Evolutionary conservation across 1,140 invertebrate genomes (phyloP), one percentile per base, ranked within the genome.

Genomic region (Drosophila arizonae): DNA sequence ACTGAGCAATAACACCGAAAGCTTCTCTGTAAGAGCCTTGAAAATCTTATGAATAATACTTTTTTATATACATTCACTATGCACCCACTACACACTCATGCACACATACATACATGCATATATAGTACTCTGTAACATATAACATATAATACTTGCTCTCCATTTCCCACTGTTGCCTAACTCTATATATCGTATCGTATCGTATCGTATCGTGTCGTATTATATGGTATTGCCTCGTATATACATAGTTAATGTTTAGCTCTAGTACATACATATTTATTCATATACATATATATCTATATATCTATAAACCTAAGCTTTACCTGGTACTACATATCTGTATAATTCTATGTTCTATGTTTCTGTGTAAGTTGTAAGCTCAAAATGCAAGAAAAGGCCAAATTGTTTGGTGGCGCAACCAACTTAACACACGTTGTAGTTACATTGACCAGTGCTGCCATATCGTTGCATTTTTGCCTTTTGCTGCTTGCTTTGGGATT

Each of bases 1-100:
- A 45, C 91, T 95, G 61, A 93, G 92, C 60, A 91, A 90, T 48
- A 91, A 95, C 77, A 91, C 93, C 57, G 75, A 79, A 58, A 78
- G 79, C 67, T 95, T 96, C 88, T 92, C 93, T 77, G 93, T 94
- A 92, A 93, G 90, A 85, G 63, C 68, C 73, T 62, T 11, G 36
- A 39, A 39, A 76, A 64, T 33, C 33, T 33, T 72, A 48, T 74
- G 51, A 51, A 30, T 43, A 62, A 43, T 50, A 24, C 43, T 8
- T 17, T 39, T 36, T 17, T 9, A 13, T 5, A 57, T 39, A 24
- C 9, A 10, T 4, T 61, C 30, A 26, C 17, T 50, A 17, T 72
- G 41, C 67, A 70, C 41, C 60, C 55, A 58, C 17, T 24, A 46
- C 30, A 17, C 21, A 21, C 17, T 4, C 9, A 39, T 9, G 17